Evolutionary conservation across 2,888 invertebrate genomes (phyloP).

Genomic region (Xanthia icteritia): DNA sequence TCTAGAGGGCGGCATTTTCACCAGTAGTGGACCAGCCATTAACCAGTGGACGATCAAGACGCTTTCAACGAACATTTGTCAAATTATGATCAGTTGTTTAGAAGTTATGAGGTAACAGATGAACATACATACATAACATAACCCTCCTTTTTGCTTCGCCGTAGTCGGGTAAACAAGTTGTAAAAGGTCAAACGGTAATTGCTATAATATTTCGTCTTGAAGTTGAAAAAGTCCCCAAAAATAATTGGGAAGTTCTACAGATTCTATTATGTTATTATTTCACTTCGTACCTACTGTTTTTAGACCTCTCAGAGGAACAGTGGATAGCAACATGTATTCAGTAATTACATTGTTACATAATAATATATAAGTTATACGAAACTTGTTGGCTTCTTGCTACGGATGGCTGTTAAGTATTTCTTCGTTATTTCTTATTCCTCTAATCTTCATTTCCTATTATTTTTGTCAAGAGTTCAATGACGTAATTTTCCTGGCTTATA

Average conservation of each 20-base stretch:
- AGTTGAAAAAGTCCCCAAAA: constrained; percentile 1
- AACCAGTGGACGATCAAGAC: too few relatives aligned
- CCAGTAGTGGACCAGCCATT: too few relatives aligned
- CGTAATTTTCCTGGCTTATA: too few relatives aligned
- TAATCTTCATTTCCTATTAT: constrained; percentile 17
- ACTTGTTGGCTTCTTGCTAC: constrained; percentile 23
- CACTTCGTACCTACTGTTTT: background rate
- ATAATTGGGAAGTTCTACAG: constrained; percentile 14
- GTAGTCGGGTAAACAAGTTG: too few relatives aligned
- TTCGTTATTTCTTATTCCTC: background rate
- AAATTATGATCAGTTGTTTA: too few relatives aligned
- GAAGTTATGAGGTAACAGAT: too few relatives aligned
- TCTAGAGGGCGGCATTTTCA: too few relatives aligned
- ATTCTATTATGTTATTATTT: background rate
- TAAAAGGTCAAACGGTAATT: constrained; percentile 1
- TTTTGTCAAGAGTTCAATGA: background rate
- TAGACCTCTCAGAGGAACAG: background rate
- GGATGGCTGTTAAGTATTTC: background rate
- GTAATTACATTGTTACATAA: constrained; percentile 29
- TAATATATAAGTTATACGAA: background rate
- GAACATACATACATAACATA: too few relatives aligned
- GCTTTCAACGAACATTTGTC: too few relatives aligned
- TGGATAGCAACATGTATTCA: background rate
- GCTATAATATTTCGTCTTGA: constrained; percentile 10
- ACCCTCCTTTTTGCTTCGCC: too few relatives aligned